Evolutionary conservation across 2,113 vertebrate species (phyloP), one percentile per base, ranked within the genome.

Genomic region (Misgurnus mizolepis): DNA sequence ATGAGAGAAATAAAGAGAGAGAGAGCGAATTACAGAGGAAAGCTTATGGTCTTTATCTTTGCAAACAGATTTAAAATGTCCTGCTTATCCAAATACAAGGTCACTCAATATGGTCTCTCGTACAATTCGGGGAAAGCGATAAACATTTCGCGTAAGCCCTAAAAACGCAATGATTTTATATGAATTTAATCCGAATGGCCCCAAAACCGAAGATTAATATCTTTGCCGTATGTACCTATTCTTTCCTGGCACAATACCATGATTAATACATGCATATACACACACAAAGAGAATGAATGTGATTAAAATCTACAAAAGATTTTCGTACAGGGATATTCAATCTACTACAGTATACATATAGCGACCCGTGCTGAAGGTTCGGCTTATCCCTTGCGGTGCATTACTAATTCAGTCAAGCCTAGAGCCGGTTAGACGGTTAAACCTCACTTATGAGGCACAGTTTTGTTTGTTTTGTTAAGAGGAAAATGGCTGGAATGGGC

Each of bases 81-180:
- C 9, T 43, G 62, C 62, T 80, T 61, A 75, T 81, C 64, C 55
- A 49, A 73, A 75, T 73, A 80, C 64, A 81, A 75, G 71, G 80
- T 61, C 71, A 67, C 34, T 49, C 80, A 53, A 76, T 1, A 1
- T 11, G 8, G 39, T 39, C 34, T 18, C 8, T 15, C 34, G 22
- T 40, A 34, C 27, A 61, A 61, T 76, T 68, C 55, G 0, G 62
- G 60, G 71, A 75, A 76, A 81, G 62, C 43, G 2, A 2, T 17
- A 47, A 56, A 53, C 7, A 58, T 41, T 60, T 69, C 43, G 15
- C 64, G 47, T 76, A 76, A 68, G 72, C 72, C 56, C 18, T 60
- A 47, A 72, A 47, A 81, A 66, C 50, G 47, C 69, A 60, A 65
- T 76, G 18, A 27, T 22, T 45, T 76, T 69, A 76, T 65, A 76